Conservation (phyloP, 2,797 vertebrate genomes). For the Siniperca scherzeri region DNA sequence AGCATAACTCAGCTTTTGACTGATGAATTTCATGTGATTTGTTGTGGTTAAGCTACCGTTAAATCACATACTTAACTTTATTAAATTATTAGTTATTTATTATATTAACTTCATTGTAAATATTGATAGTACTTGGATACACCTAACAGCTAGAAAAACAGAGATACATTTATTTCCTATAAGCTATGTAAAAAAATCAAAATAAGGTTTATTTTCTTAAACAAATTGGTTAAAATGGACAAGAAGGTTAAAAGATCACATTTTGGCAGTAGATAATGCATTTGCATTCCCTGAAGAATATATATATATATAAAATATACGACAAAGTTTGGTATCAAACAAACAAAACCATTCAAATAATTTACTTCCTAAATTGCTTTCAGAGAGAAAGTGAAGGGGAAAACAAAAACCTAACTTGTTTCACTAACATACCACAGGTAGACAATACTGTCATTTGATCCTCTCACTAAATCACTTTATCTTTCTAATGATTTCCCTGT, state of each 20-base stretch:
- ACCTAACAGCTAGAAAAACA: too few relatives aligned
- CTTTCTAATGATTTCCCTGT: background rate
- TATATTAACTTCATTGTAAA: too few relatives aligned
- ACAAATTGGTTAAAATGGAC: too few relatives aligned
- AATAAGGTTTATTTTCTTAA: too few relatives aligned
- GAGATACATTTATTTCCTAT: too few relatives aligned
- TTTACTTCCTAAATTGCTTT: background rate
- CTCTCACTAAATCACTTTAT: background rate
- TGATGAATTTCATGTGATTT: background rate
- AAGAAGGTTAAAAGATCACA: too few relatives aligned
- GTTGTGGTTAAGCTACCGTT: background rate
- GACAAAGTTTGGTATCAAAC: too few relatives aligned
- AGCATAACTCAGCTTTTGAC: background rate
- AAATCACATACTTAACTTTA: background rate
- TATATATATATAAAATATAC: too few relatives aligned
- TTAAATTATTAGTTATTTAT: background rate
- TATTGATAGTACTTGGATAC: too few relatives aligned
- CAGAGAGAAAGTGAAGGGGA: background rate
- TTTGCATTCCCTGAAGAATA: background rate
- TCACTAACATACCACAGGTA: background rate
- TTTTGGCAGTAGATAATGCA: too few relatives aligned
- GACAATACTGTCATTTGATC: background rate
- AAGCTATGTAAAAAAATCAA: too few relatives aligned
- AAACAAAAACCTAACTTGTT: background rate
- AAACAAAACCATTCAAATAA: background rate